Conservation (phyloP, 2,113 vertebrate species). For the Strix uralensis region DNA sequence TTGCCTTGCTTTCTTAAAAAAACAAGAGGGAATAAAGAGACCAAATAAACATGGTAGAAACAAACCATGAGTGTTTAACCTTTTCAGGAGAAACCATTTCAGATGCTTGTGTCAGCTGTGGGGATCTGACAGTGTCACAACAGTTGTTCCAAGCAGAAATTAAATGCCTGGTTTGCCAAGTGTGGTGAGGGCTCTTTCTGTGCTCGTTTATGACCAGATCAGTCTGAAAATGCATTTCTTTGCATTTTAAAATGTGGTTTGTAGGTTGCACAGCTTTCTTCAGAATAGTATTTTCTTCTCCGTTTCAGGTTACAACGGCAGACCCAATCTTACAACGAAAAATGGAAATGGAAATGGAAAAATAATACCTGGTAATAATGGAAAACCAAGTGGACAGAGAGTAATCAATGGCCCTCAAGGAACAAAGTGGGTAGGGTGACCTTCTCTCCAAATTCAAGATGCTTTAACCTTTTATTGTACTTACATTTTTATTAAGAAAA, state of each 20-base stretch:
- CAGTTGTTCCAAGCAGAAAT: background rate
- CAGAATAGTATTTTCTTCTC: background rate
- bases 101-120: background rate
- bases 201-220: background rate
- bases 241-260: background rate
- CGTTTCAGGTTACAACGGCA: conserved; percentile 85
- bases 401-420: conserved; percentile 94
- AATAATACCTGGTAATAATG: conserved; percentile 71
- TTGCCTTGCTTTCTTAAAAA: background rate
- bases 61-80: background rate
- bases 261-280: background rate
- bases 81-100: background rate
- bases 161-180: background rate
- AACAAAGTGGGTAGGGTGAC: conserved; percentile 92
- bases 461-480: background rate
- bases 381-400: conserved; percentile 82
- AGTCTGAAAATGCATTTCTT: background rate
- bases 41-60: background rate
- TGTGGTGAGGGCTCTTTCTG: background rate
- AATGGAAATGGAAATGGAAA: conserved; percentile 76
- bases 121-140: background rate
- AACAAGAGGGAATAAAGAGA: background rate
- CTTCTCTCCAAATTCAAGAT: conserved; percentile 61
- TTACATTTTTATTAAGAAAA: background rate
- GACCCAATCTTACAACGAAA: conserved; percentile 80